Evolutionary conservation across 2,113 vertebrate genomes (phyloP), one percentile per base, ranked within the genome.

Genomic region (Bothrops jararaca): DNA sequence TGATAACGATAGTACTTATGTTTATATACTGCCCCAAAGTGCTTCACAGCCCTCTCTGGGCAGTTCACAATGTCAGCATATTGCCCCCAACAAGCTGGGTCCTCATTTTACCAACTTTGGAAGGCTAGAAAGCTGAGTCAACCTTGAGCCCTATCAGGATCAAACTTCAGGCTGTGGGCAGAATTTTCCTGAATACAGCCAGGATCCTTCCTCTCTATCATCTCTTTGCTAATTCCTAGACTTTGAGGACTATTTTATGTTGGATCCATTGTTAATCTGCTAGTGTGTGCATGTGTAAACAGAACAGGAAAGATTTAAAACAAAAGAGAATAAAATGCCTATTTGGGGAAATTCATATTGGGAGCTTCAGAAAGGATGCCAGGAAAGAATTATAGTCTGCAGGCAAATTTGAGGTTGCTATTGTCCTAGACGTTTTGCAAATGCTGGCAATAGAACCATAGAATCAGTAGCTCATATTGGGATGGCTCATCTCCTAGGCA

Each of bases 251-350:
- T 53, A 69, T 58, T 86, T 88, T 58, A n/a, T 92, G 57, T 60
- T 92, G 57, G 29, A 69, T 52, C 48, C 18, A 52, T 24, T 87
- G 56, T 39, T 92, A 58, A 64, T 74, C 53, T 92, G 86, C 18
- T 74, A 42, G 12, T 34, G 24, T 69, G n/a, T 88, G n/a, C 74
- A 86, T 69, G 50, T 92, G 91, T 52, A 60, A 11, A 52, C n/a
- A 23, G 56, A 48, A n/a, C 24, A 39, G 48, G 88, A 88, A 74
- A 54, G 23, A 2, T 69, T 88, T 69, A 42, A 92, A 92, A 92
- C 88, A 74, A 92, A 88, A 52, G 34, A 52, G 60, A 91, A 91
- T 86, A 60, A 91, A 91, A 60, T 39, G 29, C 7, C 88, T 92
- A 56, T 74, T 74, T 86, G 86, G 23, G 56, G 89, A 90, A 90